Base-by-base conservation (phyloP, 2,797 vertebrate genomes). In the Pseudochromis fuscus region DNA sequence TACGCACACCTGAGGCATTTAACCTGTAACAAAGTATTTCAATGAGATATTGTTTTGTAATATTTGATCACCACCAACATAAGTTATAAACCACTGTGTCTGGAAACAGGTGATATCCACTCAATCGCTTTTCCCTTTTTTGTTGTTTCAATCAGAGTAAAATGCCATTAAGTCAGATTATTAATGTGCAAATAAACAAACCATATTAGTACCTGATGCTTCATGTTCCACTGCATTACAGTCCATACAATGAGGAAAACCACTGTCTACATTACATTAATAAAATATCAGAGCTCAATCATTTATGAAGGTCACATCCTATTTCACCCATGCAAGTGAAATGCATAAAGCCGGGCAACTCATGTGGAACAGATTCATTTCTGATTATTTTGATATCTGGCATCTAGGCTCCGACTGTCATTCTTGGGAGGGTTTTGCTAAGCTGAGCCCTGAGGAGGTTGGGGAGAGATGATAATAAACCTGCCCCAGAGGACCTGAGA, bases 301-400 rank as follows among this genome's bases (percentile, higher is more conserved):
- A 48, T 61, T 25, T 21, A 45, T 40, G 21, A 72, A 72, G 49
- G 46, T 53, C 64, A 52, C 21, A 45, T 70, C 49, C 25, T n/a
- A 24, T 68, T 69, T 28, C 2, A 19, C 55, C 31, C 15, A 56
- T 33, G 30, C 24, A 37, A 9, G 46, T 35, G 4, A 67, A 48
- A 63, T 23, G 18, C 45, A 67, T 27, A 48, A 80, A 52, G 38
- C 21, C 25, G 16, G 16, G 24, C 24, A 30, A 46, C 23, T 45
- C 59, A 24, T 1, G 1, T 28, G 10, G 15, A 46, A 65, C 9
- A 10, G 23, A 58, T 73, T 52, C 48, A 21, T 51, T 24, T n/a
- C n/a, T n/a, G n/a, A n/a, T n/a, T 35, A 67, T 63, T 53, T 51
- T 10, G 33, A 11, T 61, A 42, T 69, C 19, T 25, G 5, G 18